Evolutionary conservation across 1,140 invertebrate genomes (phyloP).

Genomic region (Ditylenchus dipsaci): DNA sequence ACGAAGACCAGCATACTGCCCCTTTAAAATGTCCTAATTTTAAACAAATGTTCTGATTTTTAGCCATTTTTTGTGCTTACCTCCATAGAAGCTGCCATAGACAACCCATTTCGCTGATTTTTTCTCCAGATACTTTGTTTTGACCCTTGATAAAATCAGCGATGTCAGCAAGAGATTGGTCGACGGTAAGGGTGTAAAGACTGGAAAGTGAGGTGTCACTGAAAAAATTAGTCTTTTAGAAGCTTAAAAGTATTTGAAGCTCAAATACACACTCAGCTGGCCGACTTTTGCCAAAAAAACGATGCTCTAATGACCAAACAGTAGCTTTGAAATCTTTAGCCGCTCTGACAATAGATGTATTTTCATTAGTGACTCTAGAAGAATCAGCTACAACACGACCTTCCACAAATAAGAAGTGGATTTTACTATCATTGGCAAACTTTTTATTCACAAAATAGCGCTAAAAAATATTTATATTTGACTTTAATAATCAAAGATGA

Average conservation of each 20-base stretch:
- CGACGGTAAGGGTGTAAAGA: no score
- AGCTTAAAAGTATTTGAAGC: not conserved
- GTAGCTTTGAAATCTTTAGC: not conserved
- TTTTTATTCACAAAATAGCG: not conserved
- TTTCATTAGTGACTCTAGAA: not conserved
- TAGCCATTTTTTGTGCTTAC: no score
- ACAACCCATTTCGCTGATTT: not conserved
- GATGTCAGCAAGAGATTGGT: not conserved
- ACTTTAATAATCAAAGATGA: not conserved
- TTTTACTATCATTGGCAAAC: not conserved
- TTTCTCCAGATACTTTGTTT: not conserved
- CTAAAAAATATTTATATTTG: not conserved
- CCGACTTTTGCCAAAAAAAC: not conserved
- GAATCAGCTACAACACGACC: not conserved
- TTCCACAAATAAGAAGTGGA: not conserved
- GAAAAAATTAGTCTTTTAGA: no score
- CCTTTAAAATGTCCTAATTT: no score
- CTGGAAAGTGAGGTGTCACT: no score
- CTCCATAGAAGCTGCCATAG: not conserved
- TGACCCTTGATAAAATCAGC: not conserved
- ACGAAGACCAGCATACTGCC: no score
- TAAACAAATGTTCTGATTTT: no score
- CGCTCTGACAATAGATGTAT: not conserved
- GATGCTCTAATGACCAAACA: not conserved
- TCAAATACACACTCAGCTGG: not conserved